Conservation (phyloP, 23 tunicate species). For the Phallusia fumigata region DNA sequence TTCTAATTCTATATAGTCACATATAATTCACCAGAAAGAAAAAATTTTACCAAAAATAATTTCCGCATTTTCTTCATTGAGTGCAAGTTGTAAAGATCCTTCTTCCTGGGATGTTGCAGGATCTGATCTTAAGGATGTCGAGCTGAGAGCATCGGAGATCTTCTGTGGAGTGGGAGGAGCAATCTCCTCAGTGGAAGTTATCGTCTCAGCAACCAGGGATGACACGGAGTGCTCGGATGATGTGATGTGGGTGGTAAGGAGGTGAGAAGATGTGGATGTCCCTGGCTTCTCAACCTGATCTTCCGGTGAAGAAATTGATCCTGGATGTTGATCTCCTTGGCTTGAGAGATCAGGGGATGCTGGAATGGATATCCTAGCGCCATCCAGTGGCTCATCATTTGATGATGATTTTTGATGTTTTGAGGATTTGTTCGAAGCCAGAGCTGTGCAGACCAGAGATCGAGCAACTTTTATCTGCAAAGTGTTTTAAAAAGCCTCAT, state of each 20-base stretch:
- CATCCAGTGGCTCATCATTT: not conserved
- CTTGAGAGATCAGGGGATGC: not conserved
- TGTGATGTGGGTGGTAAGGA: not conserved
- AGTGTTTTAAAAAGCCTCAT: not conserved
- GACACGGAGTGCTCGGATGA: conserved; percentile 24
- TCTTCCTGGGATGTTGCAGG: not conserved
- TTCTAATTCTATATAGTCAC: too few species aligned
- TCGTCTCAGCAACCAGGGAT: conserved; percentile 69
- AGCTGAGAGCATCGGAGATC: not conserved
- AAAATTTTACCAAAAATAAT: conserved; percentile 4
- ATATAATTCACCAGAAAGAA: too few species aligned
- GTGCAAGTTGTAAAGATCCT: not conserved
- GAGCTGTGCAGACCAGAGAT: conserved; percentile 17
- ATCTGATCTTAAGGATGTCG: not conserved
- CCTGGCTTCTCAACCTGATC: not conserved
- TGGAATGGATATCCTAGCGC: not conserved
- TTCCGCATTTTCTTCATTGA: not conserved
- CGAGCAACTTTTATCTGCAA: conserved; percentile 52
- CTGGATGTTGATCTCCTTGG: not conserved
- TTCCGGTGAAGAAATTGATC: not conserved
- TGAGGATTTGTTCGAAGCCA: conserved; percentile 13
- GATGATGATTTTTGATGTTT: not conserved
- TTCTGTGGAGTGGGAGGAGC: conserved; percentile 53
- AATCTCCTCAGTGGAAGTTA: conserved; percentile 62
- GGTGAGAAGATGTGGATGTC: not conserved